Evolutionary conservation across 1,140 invertebrate genomes (phyloP).

Genomic region (Drosophila repleta): DNA sequence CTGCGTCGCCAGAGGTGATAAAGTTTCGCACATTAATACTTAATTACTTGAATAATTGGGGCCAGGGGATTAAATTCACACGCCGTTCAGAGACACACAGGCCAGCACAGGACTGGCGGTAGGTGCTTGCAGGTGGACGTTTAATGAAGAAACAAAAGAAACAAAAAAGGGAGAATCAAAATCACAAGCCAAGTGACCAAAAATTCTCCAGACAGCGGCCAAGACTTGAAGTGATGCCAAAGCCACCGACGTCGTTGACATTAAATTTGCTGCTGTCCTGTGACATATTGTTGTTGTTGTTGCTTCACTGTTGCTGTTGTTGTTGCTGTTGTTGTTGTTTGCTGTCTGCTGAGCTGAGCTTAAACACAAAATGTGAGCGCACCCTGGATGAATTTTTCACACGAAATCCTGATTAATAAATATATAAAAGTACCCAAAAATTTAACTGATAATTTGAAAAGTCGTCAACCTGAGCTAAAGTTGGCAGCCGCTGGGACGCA

Average conservation of each 20-base stretch:
- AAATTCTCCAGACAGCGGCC: conserved; percentile 35
- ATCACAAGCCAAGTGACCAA: conserved; percentile 23
- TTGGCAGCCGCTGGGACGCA: conserved; percentile 19
- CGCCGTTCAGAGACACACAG: conserved; percentile 40
- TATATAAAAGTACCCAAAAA: conserved; percentile 73
- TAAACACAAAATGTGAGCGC: conserved; percentile 51
- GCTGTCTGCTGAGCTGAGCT: conserved; percentile 61
- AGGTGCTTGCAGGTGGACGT: conserved; percentile 59
- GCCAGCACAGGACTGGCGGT: conserved; percentile 5
- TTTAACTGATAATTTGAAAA: conserved; percentile 79
- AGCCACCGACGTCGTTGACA: conserved; percentile 79
- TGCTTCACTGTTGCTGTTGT: conserved; percentile 36
- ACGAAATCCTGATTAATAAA: conserved; percentile 81
- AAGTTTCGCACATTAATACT: conserved; percentile 81
- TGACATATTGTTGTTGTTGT: conserved; percentile 25
- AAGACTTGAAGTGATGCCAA: conserved; percentile 74
- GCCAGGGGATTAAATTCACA: conserved; percentile 77
- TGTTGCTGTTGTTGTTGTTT: conserved; percentile 48
- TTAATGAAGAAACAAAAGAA: conserved; percentile 10
- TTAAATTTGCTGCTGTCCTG: conserved; percentile 57
- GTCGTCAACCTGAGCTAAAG: conserved; percentile 74
- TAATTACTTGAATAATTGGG: conserved; percentile 82
- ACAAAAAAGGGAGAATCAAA: conserved; percentile 23
- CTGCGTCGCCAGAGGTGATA: conserved; percentile 67
- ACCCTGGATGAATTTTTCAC: conserved; percentile 70